Percentiles rank a stretch among this genome's conserved stretches.
Evolutionary conservation across 1,140 invertebrate species (phyloP).

Genomic region (Acromyrmex echinatior): DNA sequence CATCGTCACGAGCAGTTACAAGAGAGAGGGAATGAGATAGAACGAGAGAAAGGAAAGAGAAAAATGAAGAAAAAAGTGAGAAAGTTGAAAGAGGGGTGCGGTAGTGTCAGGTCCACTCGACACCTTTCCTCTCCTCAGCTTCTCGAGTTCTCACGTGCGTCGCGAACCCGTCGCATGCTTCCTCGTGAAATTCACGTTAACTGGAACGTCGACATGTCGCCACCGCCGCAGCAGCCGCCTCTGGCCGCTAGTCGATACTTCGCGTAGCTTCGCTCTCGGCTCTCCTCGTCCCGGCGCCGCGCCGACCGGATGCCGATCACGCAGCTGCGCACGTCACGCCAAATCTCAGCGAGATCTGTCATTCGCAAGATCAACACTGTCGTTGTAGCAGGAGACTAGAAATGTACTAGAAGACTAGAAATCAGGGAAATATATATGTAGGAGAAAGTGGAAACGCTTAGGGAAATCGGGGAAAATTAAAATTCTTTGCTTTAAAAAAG

Average conservation of each 20-base stretch:
- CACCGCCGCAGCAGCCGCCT: background rate
- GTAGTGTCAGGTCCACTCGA: background rate
- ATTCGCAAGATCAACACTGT: background rate
- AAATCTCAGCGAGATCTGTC: constrained; percentile 31
- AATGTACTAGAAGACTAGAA: too few species aligned
- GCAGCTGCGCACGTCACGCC: constrained; percentile 44
- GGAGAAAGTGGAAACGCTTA: too few species aligned
- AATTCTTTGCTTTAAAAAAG: too few species aligned
- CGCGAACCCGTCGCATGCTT: constrained; percentile 5
- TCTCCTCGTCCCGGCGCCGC: constrained; percentile 1
- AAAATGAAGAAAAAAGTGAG: background rate
- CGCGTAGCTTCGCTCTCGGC: constrained; percentile 4
- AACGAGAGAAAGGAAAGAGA: background rate
- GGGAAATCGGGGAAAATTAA: too few species aligned
- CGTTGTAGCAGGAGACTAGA: too few species aligned
- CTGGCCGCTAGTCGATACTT: constrained; percentile 36
- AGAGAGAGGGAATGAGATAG: background rate
- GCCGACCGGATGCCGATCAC: constrained; percentile 45
- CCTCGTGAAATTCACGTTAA: constrained; percentile 17
- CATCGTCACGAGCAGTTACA: background rate
- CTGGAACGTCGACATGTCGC: constrained; percentile 45
- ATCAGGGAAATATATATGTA: too few species aligned
- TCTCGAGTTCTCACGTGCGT: background rate
- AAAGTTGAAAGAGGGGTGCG: background rate
- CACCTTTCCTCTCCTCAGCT: too few species aligned